Conservation (phyloP, 2,888 invertebrate species). For the Drosophila cyrtoloma region DNA sequence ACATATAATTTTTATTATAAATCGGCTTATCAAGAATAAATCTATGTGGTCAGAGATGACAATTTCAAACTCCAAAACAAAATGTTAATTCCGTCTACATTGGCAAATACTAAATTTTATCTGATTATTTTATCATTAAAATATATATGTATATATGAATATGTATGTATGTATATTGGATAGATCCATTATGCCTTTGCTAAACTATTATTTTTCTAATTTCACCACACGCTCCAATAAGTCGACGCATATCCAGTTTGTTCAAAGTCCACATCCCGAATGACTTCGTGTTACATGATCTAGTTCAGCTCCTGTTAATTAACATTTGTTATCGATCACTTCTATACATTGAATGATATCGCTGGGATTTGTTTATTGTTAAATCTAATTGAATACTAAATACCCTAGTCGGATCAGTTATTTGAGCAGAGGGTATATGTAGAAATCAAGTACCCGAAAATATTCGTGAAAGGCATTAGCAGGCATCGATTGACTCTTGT, state of each 20-base stretch:
- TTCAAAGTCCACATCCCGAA: background rate
- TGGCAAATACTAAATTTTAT: too few species aligned
- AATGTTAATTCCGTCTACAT: background rate
- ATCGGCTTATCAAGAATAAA: background rate
- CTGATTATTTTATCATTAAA: too few species aligned
- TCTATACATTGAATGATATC: background rate
- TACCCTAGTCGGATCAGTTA: background rate
- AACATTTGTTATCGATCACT: constrained; percentile 1
- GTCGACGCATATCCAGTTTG: background rate
- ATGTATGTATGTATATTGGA: too few species aligned
- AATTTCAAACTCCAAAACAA: background rate
- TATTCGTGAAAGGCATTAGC: constrained; percentile 36
- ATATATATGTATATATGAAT: background rate
- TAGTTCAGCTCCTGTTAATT: background rate
- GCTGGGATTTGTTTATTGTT: background rate
- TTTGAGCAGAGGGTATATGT: background rate
- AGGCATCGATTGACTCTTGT: constrained; percentile 51
- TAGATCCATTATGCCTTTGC: background rate
- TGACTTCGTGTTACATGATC: background rate
- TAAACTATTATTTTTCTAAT: background rate
- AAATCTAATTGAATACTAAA: background rate
- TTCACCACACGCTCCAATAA: background rate
- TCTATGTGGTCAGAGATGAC: background rate
- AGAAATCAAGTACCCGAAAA: constrained; percentile 15
- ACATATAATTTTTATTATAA: background rate